A percentile compares a stretch with the other conserved stretches of the same genome.
phyloP scores from a whole-genome alignment of 2,113 vertebrate species.

The Albula glossodonta region DNA sequence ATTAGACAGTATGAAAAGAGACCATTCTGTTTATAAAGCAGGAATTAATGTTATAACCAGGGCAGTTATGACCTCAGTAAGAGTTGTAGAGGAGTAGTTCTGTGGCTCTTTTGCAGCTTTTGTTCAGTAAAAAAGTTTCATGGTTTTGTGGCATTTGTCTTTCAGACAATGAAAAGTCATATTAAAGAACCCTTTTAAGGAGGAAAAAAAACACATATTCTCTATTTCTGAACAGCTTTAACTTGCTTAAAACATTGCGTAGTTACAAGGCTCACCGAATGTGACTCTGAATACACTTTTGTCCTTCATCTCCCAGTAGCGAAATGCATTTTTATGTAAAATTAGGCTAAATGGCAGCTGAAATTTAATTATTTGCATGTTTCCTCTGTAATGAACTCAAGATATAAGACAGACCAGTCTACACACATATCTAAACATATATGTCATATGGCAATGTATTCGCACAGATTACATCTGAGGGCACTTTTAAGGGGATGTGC shows the following conservation, averaged over 20 bases:
- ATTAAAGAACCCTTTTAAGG: constrained; percentile 28
- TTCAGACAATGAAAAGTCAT: constrained; percentile 21
- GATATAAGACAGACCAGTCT: neutral
- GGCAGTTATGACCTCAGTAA: constrained; percentile 27
- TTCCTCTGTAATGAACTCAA: neutral
- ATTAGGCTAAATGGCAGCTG: neutral
- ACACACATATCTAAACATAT: no score
- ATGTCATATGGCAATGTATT: neutral
- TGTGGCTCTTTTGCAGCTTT: constrained; percentile 1
- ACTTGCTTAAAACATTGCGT: neutral
- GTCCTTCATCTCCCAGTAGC: no score
- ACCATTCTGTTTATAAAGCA: neutral
- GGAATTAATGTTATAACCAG: constrained; percentile 17
- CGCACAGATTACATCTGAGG: neutral
- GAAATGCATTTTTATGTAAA: neutral
- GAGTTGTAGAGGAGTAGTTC: constrained; percentile 27
- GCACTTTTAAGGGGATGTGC: neutral
- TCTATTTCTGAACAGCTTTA: neutral
- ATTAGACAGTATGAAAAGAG: neutral
- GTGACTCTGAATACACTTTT: neutral
- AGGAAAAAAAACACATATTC: neutral
- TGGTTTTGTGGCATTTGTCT: constrained; percentile 9
- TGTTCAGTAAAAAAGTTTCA: constrained; percentile 23
- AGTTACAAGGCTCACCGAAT: neutral
- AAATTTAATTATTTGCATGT: neutral